Evolutionary conservation across 1,140 invertebrate species (phyloP), one percentile per base, ranked within the genome.

Genomic region (Dufourea novaeangliae): DNA sequence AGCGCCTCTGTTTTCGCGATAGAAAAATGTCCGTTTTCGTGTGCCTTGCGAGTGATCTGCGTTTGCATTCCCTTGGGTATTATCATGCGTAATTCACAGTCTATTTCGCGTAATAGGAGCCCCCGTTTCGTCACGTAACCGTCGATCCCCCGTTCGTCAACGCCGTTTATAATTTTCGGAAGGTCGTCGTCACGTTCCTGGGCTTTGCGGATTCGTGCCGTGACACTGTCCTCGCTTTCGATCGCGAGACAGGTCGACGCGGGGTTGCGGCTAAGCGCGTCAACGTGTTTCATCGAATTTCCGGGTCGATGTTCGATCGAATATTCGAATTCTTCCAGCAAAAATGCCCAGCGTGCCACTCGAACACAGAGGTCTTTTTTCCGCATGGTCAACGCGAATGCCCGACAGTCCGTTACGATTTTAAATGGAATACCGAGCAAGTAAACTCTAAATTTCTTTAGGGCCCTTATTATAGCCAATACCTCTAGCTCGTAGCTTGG

Each of bases 401-500:
- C 59, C 20, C 20, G 12, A 25, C 59, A 62, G 14, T 62, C 61
- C 4, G 37, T 27, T 1, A 63, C 22, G 2, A 46, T 29, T 20
- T 8, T 64, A 46, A 64, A 64, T 2, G 4, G 20, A n/a, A 64
- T 64, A 11, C 62, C 39, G 0, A 64, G 5, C 34, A 41, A 17
- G 25, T 68, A 68, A 17, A 67, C 63, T 52, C 63, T 67, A n/a
- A 67, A 67, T 20, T 52, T 50, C 14, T 52, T n/a, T n/a, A n/a
- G n/a, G n/a, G n/a, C n/a, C n/a, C n/a, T n/a, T n/a, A n/a, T n/a
- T n/a, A n/a, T n/a, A n/a, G n/a, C 63, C 11, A 52, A 32, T 4
- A 34, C 12, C 10, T 32, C 25, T 29, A 67, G 8, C 14, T 46
- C 46, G 17, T 70, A 70, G 14, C 37, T 70, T 1, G 68, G 7